Percentiles rank a stretch among this genome's conserved stretches.
phyloP scores from a whole-genome alignment of 2,113 vertebrate genomes.

The Kryptolebias marmoratus region DNA sequence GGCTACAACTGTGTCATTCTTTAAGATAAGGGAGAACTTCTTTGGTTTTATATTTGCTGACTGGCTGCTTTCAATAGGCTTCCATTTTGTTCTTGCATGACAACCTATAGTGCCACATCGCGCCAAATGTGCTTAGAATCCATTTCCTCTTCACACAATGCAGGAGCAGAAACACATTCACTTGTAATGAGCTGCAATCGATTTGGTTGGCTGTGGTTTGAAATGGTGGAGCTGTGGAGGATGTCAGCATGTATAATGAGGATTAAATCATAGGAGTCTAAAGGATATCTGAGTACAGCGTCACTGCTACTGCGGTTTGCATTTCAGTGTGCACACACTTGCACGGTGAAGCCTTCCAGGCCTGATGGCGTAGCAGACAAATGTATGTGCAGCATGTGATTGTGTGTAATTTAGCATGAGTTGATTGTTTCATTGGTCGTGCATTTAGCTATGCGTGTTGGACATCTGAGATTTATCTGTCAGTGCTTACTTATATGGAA shows the following conservation, averaged over 20 bases:
- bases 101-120: constrained; percentile 28
- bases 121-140: constrained; percentile 59
- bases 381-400: constrained; percentile 39
- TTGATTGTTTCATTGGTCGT: constrained; percentile 22
- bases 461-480: constrained; percentile 31
- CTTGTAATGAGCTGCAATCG: constrained; percentile 57
- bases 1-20: too few relatives aligned
- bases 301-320: constrained; percentile 24
- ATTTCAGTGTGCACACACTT: constrained; percentile 24
- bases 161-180: constrained; percentile 36
- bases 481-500: constrained; percentile 24
- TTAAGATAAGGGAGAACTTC: neutral
- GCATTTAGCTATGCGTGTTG: constrained; percentile 19
- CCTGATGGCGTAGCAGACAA: constrained; percentile 18
- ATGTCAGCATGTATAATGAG: constrained; percentile 56
- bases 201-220: constrained; percentile 45
- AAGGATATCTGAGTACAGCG: constrained; percentile 21
- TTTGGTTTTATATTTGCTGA: constrained; percentile 24
- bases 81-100: constrained; percentile 15
- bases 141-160: constrained; percentile 52
- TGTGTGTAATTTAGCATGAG: constrained; percentile 62
- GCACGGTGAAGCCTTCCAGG: constrained; percentile 34
- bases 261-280: constrained; percentile 65
- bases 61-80: constrained; percentile 35
- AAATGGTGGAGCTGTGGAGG: constrained; percentile 34